Evolutionary conservation across 2,888 invertebrate genomes (phyloP), one percentile per base, ranked within the genome.

Genomic region (Fissipunctia ypsillon): DNA sequence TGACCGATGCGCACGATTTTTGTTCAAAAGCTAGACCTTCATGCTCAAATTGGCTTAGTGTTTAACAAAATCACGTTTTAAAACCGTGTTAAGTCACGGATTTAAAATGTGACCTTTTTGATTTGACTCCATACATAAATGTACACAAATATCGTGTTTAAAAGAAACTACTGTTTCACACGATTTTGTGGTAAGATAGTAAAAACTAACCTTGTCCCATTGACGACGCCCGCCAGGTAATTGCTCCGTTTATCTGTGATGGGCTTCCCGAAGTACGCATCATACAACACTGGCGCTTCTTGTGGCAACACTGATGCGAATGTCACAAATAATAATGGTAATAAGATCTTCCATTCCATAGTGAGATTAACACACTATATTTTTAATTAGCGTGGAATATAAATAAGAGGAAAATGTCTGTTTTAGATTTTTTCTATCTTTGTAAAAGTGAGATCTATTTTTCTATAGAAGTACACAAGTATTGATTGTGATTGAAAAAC

Each of bases 241-340:
- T 61, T 67, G 9, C 60, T 81, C 4, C 90, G 84, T 12, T 80
- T 86, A 6, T 71, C 72, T 0, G 86, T 80, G 25, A 90, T 35
- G 0, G 90, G 89, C 64, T 87, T 88, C 12, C 88, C 90, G 28
- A 90, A 90, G 77, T 86, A 90, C 22, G 90, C 88, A 59, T 90
- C 90, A 45, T 89, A 90, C 9, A 88, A 22, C 6, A 85, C 81
- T 3, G 84, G 80, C 1, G 73, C 3, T 50, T 81, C 48, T 54
- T 80, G 80, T 50, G 77, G 19, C 12, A 35, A 45, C 45, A 77
- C 69, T 31, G 22, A 77, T 9, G 16, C 61, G 2, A 66, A 54
- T 28, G n/a, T 43, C 45, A 65, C 7, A 2, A n/a, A n/a, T n/a
- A 63, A 66, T 5, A 65, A 67, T 3, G 28, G 9, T 19, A 77